Evolutionary conservation across 2,797 vertebrate species (phyloP).

Genomic region (Typhlichthys eigenmanni): DNA sequence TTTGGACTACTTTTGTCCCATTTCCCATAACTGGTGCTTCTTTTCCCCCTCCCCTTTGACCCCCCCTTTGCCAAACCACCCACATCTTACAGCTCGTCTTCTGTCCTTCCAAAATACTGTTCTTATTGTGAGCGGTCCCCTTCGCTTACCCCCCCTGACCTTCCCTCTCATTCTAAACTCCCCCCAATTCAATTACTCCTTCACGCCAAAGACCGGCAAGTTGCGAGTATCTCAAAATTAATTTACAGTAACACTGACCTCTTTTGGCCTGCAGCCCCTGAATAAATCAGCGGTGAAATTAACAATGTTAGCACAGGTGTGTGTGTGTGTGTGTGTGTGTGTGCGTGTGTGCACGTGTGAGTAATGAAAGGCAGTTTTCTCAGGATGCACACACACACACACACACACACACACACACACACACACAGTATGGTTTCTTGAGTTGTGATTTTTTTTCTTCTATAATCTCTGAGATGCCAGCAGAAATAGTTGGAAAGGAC

Average conservation of each 20-base stretch:
- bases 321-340: neutral
- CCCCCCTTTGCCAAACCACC: no score
- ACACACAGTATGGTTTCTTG: neutral
- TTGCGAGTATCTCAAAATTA: neutral
- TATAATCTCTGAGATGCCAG: neutral
- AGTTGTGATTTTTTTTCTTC: neutral
- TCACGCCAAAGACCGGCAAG: neutral
- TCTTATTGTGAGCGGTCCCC: neutral
- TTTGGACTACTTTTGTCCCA: no score
- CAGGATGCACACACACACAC: neutral
- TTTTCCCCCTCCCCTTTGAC: neutral
- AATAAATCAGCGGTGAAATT: neutral
- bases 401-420: neutral
- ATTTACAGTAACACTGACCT: neutral
- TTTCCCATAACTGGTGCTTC: constrained; percentile 14
- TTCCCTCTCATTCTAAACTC: neutral
- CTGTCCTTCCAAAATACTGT: neutral
- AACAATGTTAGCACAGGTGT: neutral
- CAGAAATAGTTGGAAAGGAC: constrained; percentile 1
- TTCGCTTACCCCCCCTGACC: constrained; percentile 13
- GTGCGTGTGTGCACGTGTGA: neutral
- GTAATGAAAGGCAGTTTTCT: constrained; percentile 2
- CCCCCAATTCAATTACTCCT: neutral
- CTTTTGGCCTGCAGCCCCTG: neutral
- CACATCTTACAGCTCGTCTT: neutral